phyloP scores from a whole-genome alignment of 2,797 vertebrate genomes.

The Gymnodraco acuticeps region DNA sequence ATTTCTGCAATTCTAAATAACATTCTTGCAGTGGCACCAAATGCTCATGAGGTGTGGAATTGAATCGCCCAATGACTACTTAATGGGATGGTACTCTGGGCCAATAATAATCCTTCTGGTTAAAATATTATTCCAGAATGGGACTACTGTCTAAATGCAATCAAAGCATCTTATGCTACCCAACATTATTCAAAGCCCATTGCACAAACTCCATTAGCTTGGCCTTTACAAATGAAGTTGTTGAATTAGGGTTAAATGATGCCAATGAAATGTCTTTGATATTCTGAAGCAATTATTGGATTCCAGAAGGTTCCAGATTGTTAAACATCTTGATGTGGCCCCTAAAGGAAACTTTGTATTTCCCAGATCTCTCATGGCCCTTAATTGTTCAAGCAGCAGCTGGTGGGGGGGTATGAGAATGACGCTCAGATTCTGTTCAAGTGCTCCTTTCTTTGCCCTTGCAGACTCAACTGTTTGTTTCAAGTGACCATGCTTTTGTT shows the following conservation, averaged over 20 bases:
- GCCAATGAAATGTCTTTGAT: not conserved
- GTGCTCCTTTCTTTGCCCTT: not conserved
- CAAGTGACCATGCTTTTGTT: not conserved
- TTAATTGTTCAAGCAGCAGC: conserved; percentile 14
- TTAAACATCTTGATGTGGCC: conserved; percentile 11
- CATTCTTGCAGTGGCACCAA: not conserved
- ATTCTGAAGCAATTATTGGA: not conserved
- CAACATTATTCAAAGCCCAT: not conserved
- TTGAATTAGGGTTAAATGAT: not conserved
- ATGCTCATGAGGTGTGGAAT: not conserved
- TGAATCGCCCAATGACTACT: not conserved
- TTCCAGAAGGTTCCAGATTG: conserved; percentile 15
- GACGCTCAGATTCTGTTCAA: not conserved
- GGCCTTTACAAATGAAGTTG: conserved; percentile 1
- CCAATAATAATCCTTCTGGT: not conserved
- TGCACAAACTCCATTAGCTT: not conserved
- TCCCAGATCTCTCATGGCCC: not conserved
- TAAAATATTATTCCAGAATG: not conserved
- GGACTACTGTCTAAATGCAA: not conserved
- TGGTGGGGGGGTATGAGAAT: not conserved
- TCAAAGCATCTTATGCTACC: not conserved
- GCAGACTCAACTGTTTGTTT: not conserved
- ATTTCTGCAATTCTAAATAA: not conserved
- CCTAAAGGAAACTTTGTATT: not conserved
- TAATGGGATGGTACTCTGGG: not conserved